These are phyloP conservation scores for Vanacampus margaritifer DNA, from an alignment of 2,113 vertebrate genomes.

Conservation along the genomic window DNA sequence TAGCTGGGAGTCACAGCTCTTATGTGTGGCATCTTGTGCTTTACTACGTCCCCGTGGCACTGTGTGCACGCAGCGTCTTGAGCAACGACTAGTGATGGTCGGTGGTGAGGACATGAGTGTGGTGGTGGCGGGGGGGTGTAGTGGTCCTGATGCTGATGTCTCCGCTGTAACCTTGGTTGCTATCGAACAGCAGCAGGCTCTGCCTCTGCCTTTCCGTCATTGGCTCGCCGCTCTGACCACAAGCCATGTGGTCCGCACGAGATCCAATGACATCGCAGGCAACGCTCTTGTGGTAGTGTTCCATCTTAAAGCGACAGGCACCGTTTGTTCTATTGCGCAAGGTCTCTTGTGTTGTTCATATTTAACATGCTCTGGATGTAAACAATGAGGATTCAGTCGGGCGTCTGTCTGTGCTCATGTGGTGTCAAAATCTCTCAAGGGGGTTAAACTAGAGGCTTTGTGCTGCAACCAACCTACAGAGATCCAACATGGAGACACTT, in stretches of 20 bases:
- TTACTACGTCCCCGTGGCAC: background rate
- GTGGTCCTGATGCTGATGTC: conserved; percentile 73
- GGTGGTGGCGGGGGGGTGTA: conserved; percentile 35
- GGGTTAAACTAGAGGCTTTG: conserved; percentile 15
- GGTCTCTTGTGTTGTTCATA: background rate
- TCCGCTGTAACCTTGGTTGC: conserved; percentile 79
- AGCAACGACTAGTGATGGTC: conserved; percentile 11
- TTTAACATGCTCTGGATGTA: conserved; percentile 12
- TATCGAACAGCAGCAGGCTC: conserved; percentile 75
- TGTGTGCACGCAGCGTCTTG: conserved; percentile 22
- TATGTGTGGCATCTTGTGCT: conserved; percentile 5
- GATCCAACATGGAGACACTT: conserved; percentile 51
- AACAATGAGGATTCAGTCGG: background rate
- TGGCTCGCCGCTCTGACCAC: conserved; percentile 69
- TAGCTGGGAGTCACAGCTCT: background rate
- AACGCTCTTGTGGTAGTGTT: conserved; percentile 51
- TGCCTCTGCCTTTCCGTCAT: conserved; percentile 68
- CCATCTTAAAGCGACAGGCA: conserved; percentile 68
- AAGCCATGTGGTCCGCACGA: conserved; percentile 62
- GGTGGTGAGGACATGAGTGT: conserved; percentile 31
- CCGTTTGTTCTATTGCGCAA: conserved; percentile 33
- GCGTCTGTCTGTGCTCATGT: conserved; percentile 2
- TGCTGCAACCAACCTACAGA: conserved; percentile 20
- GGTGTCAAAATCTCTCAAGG: background rate
- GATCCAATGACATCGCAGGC: conserved; percentile 66